phyloP scores from a whole-genome alignment of 2,888 invertebrate species.

The Disparrhopalites patrizii region DNA sequence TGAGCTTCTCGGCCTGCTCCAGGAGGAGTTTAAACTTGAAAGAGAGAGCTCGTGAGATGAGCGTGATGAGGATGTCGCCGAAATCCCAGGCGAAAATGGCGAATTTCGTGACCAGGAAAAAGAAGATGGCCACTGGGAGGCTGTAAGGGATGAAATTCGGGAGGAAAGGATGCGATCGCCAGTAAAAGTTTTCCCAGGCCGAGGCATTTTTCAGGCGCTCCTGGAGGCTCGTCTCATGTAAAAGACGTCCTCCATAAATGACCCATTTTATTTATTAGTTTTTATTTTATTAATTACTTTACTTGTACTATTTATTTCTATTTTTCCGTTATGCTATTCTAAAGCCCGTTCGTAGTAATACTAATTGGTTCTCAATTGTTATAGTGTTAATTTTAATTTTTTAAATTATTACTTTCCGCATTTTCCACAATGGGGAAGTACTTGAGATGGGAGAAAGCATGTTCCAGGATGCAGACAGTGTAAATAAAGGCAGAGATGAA shows the following conservation, averaged over 20 bases:
- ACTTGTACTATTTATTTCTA: too few species aligned
- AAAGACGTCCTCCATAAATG: slow-evolving; percentile 10
- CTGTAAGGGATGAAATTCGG: slow-evolving; percentile 34
- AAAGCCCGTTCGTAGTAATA: too few species aligned
- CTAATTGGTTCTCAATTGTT: too few species aligned
- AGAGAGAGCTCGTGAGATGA: slow-evolving; percentile 35
- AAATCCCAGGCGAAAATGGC: slow-evolving; percentile 40
- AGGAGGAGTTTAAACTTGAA: slow-evolving; percentile 32
- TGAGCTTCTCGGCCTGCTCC: slow-evolving; percentile 5
- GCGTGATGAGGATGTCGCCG: slow-evolving; percentile 36
- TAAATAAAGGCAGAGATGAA: slow-evolving; percentile 38
- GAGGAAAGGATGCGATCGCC: slow-evolving; percentile 32
- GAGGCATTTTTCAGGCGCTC: slow-evolving; percentile 8
- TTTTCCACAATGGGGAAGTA: slow-evolving; percentile 26
- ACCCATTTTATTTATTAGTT: too few species aligned
- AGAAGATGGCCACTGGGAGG: slow-evolving; percentile 25
- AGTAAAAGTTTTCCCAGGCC: slow-evolving; percentile 34
- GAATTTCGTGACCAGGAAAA: slow-evolving; percentile 41
- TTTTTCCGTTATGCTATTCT: too few species aligned
- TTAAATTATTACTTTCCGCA: slow-evolving; percentile 15
- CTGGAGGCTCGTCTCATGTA: neutral
- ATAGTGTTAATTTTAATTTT: too few species aligned
- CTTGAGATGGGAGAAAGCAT: slow-evolving; percentile 31
- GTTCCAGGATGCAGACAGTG: slow-evolving; percentile 39
- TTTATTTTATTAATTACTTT: too few species aligned